Evolutionary conservation across 2,113 vertebrate genomes (phyloP).

Genomic region (Bujurquina vittata): DNA sequence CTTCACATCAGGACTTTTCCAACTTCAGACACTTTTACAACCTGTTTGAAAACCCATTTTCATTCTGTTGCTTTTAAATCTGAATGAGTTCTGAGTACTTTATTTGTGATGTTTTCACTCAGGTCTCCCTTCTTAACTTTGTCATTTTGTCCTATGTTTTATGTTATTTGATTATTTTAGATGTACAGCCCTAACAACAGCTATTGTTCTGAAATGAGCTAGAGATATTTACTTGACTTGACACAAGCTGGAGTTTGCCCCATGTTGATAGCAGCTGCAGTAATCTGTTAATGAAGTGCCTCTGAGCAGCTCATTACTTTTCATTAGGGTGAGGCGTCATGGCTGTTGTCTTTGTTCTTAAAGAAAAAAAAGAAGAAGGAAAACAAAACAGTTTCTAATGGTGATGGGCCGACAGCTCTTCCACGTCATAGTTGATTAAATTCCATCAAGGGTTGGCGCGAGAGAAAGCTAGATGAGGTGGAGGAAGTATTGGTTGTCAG

Average conservation of each 20-base stretch:
- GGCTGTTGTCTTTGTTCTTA: slow-evolving; percentile 51
- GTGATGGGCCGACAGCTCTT: slow-evolving; percentile 26
- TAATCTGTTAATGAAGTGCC: slow-evolving; percentile 29
- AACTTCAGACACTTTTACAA: too few species aligned
- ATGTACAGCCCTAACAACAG: too few species aligned
- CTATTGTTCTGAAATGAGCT: too few species aligned
- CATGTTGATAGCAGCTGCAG: background rate
- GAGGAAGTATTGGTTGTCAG: slow-evolving; percentile 13
- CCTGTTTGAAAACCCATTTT: too few species aligned
- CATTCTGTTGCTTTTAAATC: too few species aligned
- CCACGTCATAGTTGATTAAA: slow-evolving; percentile 52
- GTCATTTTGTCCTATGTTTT: too few species aligned
- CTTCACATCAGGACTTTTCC: too few species aligned
- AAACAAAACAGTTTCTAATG: slow-evolving; percentile 32
- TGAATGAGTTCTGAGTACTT: too few species aligned
- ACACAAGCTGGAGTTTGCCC: background rate
- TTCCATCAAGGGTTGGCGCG: slow-evolving; percentile 36
- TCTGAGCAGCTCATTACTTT: slow-evolving; percentile 42
- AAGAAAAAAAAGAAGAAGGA: background rate
- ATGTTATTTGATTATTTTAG: too few species aligned
- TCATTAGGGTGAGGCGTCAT: slow-evolving; percentile 44
- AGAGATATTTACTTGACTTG: too few species aligned
- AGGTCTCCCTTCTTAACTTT: too few species aligned
- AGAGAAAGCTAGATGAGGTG: background rate
- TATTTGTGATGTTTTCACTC: too few species aligned